Base-by-base conservation (phyloP, 2,888 invertebrate genomes). In the Chaetogeoica ovagalla region DNA sequence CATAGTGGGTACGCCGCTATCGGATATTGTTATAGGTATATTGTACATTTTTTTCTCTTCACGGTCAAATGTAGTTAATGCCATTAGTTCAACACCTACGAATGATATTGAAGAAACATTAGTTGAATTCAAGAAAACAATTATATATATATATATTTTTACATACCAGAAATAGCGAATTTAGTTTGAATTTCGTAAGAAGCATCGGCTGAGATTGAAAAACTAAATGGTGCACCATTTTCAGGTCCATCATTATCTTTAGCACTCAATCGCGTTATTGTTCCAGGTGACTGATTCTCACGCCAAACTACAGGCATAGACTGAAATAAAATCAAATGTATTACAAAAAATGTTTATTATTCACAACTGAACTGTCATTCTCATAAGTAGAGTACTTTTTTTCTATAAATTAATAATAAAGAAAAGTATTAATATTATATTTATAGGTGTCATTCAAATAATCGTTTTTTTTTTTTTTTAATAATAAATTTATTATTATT, bases 1-100 rank as follows among this genome's bases (percentile, higher is more conserved):
- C 87, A 90, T 87, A 9, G 86, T 83, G 0, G 93, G 93, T 0
- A 87, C 88, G 0, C 97, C 96, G 82, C 91, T 93, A 86, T 99
- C 98, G 2, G 91, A 92, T 84, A 98, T 95, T 17, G 91, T 90
- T 75, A 98, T 94, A 0, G 96, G 96, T 83, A 98, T 91, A 82
- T 90, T 90, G 86, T 97, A 96, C 84, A 92, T 92, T 85, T 97
- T 97, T 82, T 91, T 90, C 82, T 91, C 88, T 86, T 97, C 97
- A 0, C 98, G 90, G 86, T 97, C 96, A 86, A 98, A 97, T 0
- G 87, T 88, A 0, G 91, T 91, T 66, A 90, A 88, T 0, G 97
- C 94, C 39, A 89, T 90, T 4, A 98, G 89, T 66, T 90, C 89
- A 84, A 90, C 90, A 73, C 88, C 90, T 88, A 86, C 81, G 48